Base-by-base conservation (phyloP, 1,140 invertebrate genomes). In the Platyscapa corneri region DNA sequence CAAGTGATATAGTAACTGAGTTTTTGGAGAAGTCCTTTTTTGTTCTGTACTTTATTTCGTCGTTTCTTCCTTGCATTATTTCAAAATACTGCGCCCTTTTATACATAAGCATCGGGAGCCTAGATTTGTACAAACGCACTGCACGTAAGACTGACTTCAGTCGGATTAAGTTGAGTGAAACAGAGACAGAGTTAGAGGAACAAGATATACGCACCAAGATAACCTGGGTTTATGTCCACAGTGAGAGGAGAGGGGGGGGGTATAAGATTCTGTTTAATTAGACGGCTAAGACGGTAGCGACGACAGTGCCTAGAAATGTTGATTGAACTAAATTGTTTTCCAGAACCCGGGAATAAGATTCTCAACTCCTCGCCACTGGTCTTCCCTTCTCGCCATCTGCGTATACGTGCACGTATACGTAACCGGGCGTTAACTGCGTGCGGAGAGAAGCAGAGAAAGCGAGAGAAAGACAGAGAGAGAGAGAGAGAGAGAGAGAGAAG, bases 281-380 rank as follows among this genome's bases (percentile, higher is more conserved):
- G 92, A 93, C 90, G 91, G 89, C 90, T 89, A 89, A 93, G 91
- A 93, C 89, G 91, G 89, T 90, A 89, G 89, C 89, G 91, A 60
- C 80, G 74, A 77, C 65, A 90, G 92, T 89, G 89, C 89, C 90
- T 91, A 88, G 90, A 92, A 93, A 93, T 91, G 92, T 93, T 94
- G 92, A 94, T 94, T 93, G 93, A 93, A 91, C 92, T 93, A 94
- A 94, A 93, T 94, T 93, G 92, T 93, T 93, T 93, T 91, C 90
- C 89, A 90, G 87, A 87, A 79, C 67, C 83, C 86, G 85, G 88
- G 89, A 89, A 81, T 89, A 88, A 89, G 88, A 88, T 87, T 88
- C 86, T 76, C 56, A 23, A 49, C 10, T 65, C 32, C 42, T 74
- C 72, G 85, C 74, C 74, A 79, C 64, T 79, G 64, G 83, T 60